These are phyloP conservation scores for Manis javanica DNA, from an alignment of 2,797 vertebrate genomes.

Conservation along the genomic window DNA sequence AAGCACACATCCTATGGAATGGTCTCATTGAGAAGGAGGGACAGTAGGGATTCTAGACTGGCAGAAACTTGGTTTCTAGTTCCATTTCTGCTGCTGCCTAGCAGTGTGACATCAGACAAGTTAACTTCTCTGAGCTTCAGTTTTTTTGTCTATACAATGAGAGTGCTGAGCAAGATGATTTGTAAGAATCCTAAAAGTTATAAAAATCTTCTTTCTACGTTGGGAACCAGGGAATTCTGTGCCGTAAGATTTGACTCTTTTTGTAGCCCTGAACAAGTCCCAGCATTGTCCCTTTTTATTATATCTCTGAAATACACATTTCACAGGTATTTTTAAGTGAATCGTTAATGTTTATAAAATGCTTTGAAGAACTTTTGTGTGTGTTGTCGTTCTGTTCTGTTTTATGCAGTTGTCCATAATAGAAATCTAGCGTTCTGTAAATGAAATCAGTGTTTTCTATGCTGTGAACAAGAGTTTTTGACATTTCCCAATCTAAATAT, in stretches of 20 bases:
- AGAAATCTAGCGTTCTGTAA: conserved; percentile 52
- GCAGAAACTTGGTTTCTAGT: not conserved
- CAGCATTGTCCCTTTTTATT: conserved; percentile 54
- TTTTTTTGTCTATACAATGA: not conserved
- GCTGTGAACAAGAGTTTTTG: conserved; percentile 21
- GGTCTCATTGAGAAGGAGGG: not conserved
- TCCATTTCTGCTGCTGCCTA: not conserved
- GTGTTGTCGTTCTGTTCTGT: conserved; percentile 29
- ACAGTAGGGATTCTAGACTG: not conserved
- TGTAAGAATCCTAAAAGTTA: conserved; percentile 31
- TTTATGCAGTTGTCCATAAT: not conserved
- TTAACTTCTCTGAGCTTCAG: conserved; percentile 4
- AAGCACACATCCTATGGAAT: not conserved
- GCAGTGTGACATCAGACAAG: not conserved
- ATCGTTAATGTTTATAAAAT: conserved; percentile 53
- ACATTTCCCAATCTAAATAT: conserved; percentile 51
- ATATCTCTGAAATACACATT: conserved; percentile 38
- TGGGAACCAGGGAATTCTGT: conserved; percentile 25
- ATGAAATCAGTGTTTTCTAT: conserved; percentile 48
- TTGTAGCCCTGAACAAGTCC: conserved; percentile 14
- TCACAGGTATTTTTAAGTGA: conserved; percentile 65
- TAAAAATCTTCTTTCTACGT: conserved; percentile 6
- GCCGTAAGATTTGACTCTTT: conserved; percentile 28
- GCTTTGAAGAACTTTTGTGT: conserved; percentile 30
- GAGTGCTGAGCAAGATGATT: not conserved